Percentiles rank a stretch among this genome's conserved stretches.
Conservation (phyloP, 1,140 invertebrate species). For the Antheraea pernyi region DNA sequence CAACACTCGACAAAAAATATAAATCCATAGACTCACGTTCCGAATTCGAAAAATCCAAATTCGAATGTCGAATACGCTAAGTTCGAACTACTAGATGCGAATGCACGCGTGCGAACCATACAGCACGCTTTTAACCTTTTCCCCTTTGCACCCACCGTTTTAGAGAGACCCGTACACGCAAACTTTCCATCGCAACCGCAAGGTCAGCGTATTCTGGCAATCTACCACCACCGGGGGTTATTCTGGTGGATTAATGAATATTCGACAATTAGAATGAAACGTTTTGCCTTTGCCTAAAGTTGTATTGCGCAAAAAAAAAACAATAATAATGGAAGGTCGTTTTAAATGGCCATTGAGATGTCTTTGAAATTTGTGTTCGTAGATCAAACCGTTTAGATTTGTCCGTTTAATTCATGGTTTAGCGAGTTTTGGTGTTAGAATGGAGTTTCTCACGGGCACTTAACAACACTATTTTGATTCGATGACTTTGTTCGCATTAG, state of each 20-base stretch:
- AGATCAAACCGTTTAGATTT: slow-evolving; percentile 1
- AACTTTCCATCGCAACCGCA: slow-evolving; percentile 30
- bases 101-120: slow-evolving; percentile 61
- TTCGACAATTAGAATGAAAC: slow-evolving; percentile 40
- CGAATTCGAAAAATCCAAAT: slow-evolving; percentile 26
- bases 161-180: slow-evolving; percentile 42
- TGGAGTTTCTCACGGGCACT: not conserved
- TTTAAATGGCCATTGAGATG: slow-evolving; percentile 26
- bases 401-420: not conserved
- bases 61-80: slow-evolving; percentile 32
- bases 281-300: slow-evolving; percentile 17
- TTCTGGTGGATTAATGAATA: slow-evolving; percentile 48
- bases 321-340: slow-evolving; percentile 23
- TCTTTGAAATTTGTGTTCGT: slow-evolving; percentile 26
- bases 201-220: slow-evolving; percentile 40
- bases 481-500: no score
- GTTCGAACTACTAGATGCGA: slow-evolving; percentile 39
- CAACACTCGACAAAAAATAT: slow-evolving; percentile 24
- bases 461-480: not conserved
- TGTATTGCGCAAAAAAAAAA: slow-evolving; percentile 38
- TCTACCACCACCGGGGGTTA: slow-evolving; percentile 29
- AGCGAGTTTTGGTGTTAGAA: not conserved
- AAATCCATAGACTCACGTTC: slow-evolving; percentile 23
- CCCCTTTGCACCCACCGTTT: slow-evolving; percentile 44
- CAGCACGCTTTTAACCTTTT: slow-evolving; percentile 65